Conservation (phyloP, 2,797 vertebrate genomes). For the Pachyuromys duprasi region DNA sequence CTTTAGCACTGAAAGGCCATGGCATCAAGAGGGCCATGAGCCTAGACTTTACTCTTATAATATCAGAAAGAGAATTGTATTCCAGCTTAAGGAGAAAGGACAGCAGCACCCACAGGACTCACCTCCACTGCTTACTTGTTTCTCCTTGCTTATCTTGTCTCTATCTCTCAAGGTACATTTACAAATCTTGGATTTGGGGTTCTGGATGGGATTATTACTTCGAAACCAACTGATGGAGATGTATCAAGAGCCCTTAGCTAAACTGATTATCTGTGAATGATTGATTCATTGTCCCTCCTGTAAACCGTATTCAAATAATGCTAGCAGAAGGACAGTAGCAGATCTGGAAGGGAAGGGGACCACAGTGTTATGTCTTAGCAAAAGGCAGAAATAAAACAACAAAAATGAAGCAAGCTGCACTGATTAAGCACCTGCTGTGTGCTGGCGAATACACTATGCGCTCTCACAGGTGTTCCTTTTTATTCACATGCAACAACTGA, state of each 20-base stretch:
- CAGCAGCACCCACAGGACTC: neutral
- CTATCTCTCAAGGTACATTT: neutral
- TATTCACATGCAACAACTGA: rapidly evolving
- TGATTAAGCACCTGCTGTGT: neutral
- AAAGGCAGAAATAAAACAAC: neutral
- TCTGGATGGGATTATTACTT: neutral
- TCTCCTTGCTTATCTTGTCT: neutral
- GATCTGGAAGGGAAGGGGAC: neutral
- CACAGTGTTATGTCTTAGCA: neutral
- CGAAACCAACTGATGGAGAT: neutral
- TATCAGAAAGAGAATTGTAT: constrained; percentile 49
- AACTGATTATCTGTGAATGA: neutral
- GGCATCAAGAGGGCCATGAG: neutral
- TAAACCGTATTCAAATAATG: neutral
- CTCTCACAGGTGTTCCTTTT: neutral
- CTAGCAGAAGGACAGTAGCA: neutral
- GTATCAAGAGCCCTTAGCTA: neutral
- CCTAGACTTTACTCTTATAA: constrained; percentile 29
- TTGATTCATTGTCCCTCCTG: neutral
- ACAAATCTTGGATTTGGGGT: neutral
- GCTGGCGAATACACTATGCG: rapidly evolving
- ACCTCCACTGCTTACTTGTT: neutral
- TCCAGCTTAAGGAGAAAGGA: neutral
- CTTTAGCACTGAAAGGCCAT: constrained; percentile 10
- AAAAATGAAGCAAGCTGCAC: neutral